These are phyloP conservation scores for Branchellion lobata DNA, from an alignment of 2,888 invertebrate species.

Conservation along the genomic window DNA sequence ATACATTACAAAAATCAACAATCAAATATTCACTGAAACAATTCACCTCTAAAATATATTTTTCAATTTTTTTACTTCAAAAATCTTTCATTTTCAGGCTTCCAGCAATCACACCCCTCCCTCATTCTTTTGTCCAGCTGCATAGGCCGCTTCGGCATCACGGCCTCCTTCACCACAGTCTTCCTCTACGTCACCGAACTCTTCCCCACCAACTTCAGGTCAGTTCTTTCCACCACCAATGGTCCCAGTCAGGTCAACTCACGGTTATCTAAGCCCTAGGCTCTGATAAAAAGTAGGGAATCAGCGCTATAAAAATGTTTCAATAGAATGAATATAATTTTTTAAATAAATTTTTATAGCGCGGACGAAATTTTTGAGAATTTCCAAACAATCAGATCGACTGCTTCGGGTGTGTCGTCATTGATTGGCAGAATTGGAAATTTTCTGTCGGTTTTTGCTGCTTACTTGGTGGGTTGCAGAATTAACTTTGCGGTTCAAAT, in stretches of 20 bases:
- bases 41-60: too few species aligned
- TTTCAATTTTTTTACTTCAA: not conserved
- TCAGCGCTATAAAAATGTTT: too few species aligned
- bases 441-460: not conserved
- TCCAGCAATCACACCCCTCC: not conserved
- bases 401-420: not conserved
- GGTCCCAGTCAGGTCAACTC: too few species aligned
- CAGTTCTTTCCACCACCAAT: too few species aligned
- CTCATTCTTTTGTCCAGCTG: not conserved
- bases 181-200: not conserved
- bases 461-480: not conserved
- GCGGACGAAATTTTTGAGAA: too few species aligned
- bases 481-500: not conserved
- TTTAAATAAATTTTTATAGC: too few species aligned
- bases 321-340: too few species aligned
- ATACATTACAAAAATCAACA: not conserved
- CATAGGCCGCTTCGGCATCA: not conserved
- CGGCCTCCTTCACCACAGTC: not conserved
- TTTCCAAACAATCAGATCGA: not conserved
- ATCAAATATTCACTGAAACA: too few species aligned
- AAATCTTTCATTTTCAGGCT: not conserved
- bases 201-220: constrained; percentile 14
- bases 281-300: too few species aligned
- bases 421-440: not conserved
- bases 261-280: too few species aligned